A percentile compares a stretch with the other conserved stretches of the same genome.
Evolutionary conservation across 2,888 invertebrate species (phyloP).

Genomic region (Habrosyne pyritoides): DNA sequence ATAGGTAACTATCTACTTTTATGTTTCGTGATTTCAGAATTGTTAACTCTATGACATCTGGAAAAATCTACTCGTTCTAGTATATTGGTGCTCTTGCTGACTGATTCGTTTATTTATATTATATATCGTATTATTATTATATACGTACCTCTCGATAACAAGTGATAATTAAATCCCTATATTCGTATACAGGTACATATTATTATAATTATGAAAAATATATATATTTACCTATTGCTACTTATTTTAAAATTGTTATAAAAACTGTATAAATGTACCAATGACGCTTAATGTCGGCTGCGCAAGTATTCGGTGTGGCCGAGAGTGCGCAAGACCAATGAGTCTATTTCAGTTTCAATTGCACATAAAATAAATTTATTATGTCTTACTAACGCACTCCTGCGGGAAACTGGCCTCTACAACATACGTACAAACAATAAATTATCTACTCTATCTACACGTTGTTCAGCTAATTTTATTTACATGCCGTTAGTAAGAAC

Average conservation of each 20-base stretch:
- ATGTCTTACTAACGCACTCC: conserved; percentile 49
- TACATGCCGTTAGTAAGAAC: background rate
- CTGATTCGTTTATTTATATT: no score
- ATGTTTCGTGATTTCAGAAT: no score
- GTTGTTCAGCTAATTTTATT: background rate
- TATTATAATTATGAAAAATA: no score
- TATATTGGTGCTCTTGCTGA: no score
- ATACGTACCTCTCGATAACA: no score
- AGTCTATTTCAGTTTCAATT: conserved; percentile 72
- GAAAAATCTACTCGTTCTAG: no score
- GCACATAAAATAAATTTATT: conserved; percentile 77
- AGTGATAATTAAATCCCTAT: no score
- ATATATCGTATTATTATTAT: no score
- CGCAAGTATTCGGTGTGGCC: conserved; percentile 21
- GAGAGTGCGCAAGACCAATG: conserved; percentile 45
- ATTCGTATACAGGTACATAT: no score
- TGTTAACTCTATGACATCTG: no score
- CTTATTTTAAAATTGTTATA: background rate
- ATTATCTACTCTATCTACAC: background rate
- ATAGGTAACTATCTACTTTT: no score
- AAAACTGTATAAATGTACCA: conserved; percentile 16
- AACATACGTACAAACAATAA: conserved; percentile 29
- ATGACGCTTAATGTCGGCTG: conserved; percentile 17
- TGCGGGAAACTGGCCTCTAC: conserved; percentile 44
- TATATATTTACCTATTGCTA: conserved; percentile 7